phyloP scores from a whole-genome alignment of 2,888 invertebrate genomes.

The Metellina segmentata region DNA sequence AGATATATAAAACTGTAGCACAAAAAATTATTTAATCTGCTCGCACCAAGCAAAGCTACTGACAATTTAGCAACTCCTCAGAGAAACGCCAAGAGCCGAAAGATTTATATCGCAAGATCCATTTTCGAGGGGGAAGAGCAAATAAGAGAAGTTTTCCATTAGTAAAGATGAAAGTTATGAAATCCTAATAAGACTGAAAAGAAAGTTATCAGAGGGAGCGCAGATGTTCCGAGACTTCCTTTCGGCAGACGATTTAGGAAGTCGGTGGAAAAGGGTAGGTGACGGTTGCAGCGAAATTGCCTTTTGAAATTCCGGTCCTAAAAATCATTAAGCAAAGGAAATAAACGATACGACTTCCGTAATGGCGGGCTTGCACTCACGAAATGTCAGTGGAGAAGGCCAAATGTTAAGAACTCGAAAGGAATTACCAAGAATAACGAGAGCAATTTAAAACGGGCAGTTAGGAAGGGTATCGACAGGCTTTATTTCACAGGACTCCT shows the following conservation, averaged over 20 bases:
- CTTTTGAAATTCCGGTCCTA: constrained; percentile 25
- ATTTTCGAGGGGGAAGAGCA: background rate
- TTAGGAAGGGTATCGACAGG: background rate
- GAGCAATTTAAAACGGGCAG: background rate
- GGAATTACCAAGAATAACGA: background rate
- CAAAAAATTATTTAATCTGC: background rate
- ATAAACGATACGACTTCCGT: constrained; percentile 35
- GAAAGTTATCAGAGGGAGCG: constrained; percentile 38
- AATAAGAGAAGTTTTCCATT: constrained; percentile 30
- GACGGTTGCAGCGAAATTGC: constrained; percentile 32
- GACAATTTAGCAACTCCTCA: background rate
- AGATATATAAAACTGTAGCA: background rate
- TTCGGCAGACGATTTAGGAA: constrained; percentile 38
- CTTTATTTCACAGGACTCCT: background rate
- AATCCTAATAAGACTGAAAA: constrained; percentile 45
- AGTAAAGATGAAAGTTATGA: constrained; percentile 49
- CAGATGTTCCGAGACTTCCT: constrained; percentile 14
- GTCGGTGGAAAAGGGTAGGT: background rate
- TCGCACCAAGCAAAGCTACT: background rate
- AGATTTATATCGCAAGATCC: constrained; percentile 19
- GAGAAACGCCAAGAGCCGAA: background rate
- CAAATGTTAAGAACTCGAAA: constrained; percentile 1
- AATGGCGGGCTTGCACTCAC: background rate
- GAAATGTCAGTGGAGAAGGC: constrained; percentile 8
- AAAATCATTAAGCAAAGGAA: constrained; percentile 43